These are phyloP conservation scores for Horisme vitalbata DNA, from an alignment of 2,888 invertebrate species.

Conservation along the genomic window DNA sequence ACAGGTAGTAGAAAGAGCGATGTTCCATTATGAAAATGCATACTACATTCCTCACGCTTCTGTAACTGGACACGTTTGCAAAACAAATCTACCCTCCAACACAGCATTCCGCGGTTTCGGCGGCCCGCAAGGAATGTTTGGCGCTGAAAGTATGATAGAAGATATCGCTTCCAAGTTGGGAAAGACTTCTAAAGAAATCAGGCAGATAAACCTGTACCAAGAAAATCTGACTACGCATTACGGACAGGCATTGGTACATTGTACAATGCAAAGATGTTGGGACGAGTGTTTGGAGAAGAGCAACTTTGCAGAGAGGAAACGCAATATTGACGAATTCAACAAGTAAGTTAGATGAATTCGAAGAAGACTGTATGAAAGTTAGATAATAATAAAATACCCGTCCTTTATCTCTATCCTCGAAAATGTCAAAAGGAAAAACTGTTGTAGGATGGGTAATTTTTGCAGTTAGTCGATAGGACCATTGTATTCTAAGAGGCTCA, in stretches of 20 bases:
- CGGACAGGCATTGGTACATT: constrained; percentile 87
- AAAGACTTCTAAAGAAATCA: constrained; percentile 85
- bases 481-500: too few species aligned
- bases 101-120: constrained; percentile 97
- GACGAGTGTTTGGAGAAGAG: constrained; percentile 88
- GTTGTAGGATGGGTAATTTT: too few species aligned
- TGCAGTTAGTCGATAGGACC: too few species aligned
- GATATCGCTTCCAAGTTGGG: constrained; percentile 88
- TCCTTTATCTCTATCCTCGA: too few species aligned
- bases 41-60: constrained; percentile 90
- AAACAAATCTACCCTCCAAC: constrained; percentile 95
- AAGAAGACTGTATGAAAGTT: neutral
- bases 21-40: constrained; percentile 92
- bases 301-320: constrained; percentile 83
- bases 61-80: constrained; percentile 89
- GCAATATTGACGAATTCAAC: constrained; percentile 87
- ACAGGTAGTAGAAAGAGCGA: constrained; percentile 91
- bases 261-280: constrained; percentile 90
- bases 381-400: too few species aligned
- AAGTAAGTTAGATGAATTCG: constrained; percentile 68
- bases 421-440: too few species aligned
- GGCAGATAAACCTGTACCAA: constrained; percentile 89
- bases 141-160: constrained; percentile 89
- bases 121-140: constrained; percentile 95
- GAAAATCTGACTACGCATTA: constrained; percentile 91